Conservation (phyloP, 2,113 vertebrate genomes). For the Meriones unguiculatus region DNA sequence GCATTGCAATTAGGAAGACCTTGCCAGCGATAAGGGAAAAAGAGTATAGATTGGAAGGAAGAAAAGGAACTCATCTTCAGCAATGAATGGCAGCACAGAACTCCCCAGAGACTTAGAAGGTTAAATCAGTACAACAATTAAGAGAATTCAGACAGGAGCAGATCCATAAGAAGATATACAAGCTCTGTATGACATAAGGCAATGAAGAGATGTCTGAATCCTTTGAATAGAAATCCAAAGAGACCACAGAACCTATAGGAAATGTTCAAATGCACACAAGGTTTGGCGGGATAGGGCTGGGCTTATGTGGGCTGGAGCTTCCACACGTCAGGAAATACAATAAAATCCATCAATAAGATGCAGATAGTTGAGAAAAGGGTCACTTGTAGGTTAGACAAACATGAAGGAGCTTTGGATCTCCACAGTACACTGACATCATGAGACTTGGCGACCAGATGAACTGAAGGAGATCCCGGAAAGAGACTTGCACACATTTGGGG, state of each 20-base stretch:
- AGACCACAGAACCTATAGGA: not conserved
- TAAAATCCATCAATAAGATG: not conserved
- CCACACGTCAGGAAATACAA: not conserved
- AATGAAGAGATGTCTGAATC: not conserved
- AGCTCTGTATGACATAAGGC: not conserved
- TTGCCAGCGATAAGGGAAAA: not conserved
- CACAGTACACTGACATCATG: fast-evolving
- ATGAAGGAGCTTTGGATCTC: not conserved
- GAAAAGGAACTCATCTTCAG: not conserved
- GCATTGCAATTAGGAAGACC: not conserved
- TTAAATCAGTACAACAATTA: not conserved
- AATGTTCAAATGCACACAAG: not conserved
- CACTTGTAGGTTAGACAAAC: not conserved
- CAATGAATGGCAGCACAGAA: not conserved
- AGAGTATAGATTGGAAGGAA: too few species aligned
- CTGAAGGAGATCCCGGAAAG: not conserved
- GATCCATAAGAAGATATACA: not conserved
- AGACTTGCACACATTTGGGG: not conserved
- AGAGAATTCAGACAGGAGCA: not conserved
- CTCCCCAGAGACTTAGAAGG: not conserved
- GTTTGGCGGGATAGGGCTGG: not conserved
- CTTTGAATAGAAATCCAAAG: not conserved
- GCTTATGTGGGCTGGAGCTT: not conserved
- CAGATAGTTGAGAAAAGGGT: not conserved
- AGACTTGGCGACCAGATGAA: not conserved